Evolutionary conservation across 2,888 invertebrate genomes (phyloP).

Genomic region (Sinotaia quadrata): DNA sequence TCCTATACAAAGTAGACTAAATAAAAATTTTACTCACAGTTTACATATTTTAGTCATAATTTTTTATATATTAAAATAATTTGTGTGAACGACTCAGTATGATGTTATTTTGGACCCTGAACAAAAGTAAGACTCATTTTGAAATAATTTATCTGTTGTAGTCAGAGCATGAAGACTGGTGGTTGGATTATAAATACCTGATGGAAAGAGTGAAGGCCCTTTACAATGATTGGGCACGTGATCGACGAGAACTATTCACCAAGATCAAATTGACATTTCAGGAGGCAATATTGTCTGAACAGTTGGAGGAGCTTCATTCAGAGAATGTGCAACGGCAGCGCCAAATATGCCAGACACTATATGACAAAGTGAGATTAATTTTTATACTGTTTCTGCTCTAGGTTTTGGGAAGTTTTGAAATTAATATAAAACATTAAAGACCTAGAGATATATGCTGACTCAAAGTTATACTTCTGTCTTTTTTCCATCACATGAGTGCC

Average conservation of each 20-base stretch:
- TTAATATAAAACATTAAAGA: background rate
- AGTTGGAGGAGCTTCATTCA: constrained; percentile 57
- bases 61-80: too few species aligned
- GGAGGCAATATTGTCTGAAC: constrained; percentile 54
- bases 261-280: constrained; percentile 52
- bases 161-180: constrained; percentile 70
- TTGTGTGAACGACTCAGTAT: too few species aligned
- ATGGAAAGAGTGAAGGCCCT: constrained; percentile 60
- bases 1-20: too few species aligned
- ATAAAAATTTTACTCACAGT: too few species aligned
- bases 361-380: constrained; percentile 42
- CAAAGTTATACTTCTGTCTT: too few species aligned
- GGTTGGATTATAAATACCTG: constrained; percentile 62
- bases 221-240: constrained; percentile 64
- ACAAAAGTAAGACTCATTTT: too few species aligned
- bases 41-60: too few species aligned
- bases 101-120: too few species aligned
- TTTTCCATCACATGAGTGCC: background rate
- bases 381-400: too few species aligned
- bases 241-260: constrained; percentile 61
- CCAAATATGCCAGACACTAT: constrained; percentile 59
- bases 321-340: constrained; percentile 59
- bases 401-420: background rate
- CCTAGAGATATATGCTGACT: background rate
- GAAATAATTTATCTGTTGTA: too few species aligned